Conservation (phyloP, 2,797 vertebrate genomes). For the Crotalus adamanteus region DNA sequence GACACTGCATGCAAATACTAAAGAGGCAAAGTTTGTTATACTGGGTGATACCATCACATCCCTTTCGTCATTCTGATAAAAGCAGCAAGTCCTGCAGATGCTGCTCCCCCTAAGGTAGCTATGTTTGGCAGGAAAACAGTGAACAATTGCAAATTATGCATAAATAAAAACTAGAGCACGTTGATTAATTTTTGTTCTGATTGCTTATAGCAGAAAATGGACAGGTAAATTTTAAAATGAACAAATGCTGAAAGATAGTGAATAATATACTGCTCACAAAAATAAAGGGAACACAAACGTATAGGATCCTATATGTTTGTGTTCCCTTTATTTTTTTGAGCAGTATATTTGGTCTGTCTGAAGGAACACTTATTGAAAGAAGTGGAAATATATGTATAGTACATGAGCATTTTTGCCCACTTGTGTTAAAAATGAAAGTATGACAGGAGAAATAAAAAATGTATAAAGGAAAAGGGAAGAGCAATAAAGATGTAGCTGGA, state of each 20-base stretch:
- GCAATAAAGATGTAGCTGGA: background rate
- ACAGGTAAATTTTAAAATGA: background rate
- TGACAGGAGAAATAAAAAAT: background rate
- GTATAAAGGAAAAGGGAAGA: background rate
- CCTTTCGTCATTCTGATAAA: background rate
- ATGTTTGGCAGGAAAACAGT: background rate
- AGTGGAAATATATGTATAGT: background rate
- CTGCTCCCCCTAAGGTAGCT: background rate
- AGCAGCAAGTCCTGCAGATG: background rate
- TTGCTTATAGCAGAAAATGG: background rate
- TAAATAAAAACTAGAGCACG: background rate
- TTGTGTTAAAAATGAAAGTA: background rate
- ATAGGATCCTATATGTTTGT: no score
- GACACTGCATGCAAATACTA: background rate
- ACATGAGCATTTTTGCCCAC: background rate
- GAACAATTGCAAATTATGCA: background rate
- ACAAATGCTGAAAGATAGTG: background rate
- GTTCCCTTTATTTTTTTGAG: no score
- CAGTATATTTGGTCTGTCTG: background rate
- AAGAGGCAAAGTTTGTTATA: background rate
- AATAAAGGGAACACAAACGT: no score
- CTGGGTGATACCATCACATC: background rate
- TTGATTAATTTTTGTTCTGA: background rate
- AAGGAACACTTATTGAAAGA: background rate
- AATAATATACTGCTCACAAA: background rate